Conservation (phyloP, 2,113 vertebrate species). For the Scophthalmus maximus region DNA sequence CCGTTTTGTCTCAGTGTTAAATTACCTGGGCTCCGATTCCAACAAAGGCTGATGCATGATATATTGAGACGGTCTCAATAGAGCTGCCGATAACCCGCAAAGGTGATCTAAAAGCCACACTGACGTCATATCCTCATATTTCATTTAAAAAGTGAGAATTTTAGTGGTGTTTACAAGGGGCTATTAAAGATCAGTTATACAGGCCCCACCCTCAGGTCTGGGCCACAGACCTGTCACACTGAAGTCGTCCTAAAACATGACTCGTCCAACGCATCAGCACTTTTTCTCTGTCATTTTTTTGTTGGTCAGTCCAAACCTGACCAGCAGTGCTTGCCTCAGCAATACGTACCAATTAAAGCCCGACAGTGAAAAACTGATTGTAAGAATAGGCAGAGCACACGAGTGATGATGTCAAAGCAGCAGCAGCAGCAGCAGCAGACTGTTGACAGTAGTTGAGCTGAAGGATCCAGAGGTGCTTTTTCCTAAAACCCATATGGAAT, state of each 20-base stretch:
- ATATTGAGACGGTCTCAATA: constrained; percentile 51
- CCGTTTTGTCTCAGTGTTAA: constrained; percentile 54
- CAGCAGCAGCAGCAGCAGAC: constrained; percentile 53
- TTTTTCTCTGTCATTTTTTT: constrained; percentile 51
- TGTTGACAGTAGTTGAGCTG: constrained; percentile 64
- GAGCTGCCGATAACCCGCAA: background rate
- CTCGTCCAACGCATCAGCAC: constrained; percentile 43
- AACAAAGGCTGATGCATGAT: constrained; percentile 60
- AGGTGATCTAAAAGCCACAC: too few relatives aligned
- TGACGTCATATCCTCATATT: too few relatives aligned
- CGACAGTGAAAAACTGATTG: constrained; percentile 37
- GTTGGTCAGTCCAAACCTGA: constrained; percentile 38
- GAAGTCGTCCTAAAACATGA: constrained; percentile 45
- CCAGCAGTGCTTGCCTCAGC: constrained; percentile 58
- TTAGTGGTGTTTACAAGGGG: background rate
- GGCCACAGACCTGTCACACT: constrained; percentile 11
- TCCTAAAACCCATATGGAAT: constrained; percentile 78
- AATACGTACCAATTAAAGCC: constrained; percentile 47
- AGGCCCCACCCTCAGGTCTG: background rate
- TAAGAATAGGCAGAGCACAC: constrained; percentile 41
- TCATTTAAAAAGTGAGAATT: too few relatives aligned
- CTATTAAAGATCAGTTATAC: background rate
- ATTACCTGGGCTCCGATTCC: constrained; percentile 52
- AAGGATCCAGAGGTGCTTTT: constrained; percentile 66
- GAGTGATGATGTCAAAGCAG: constrained; percentile 63